phyloP scores from a whole-genome alignment of 2,888 invertebrate genomes.

The Phyto melanocephala region DNA sequence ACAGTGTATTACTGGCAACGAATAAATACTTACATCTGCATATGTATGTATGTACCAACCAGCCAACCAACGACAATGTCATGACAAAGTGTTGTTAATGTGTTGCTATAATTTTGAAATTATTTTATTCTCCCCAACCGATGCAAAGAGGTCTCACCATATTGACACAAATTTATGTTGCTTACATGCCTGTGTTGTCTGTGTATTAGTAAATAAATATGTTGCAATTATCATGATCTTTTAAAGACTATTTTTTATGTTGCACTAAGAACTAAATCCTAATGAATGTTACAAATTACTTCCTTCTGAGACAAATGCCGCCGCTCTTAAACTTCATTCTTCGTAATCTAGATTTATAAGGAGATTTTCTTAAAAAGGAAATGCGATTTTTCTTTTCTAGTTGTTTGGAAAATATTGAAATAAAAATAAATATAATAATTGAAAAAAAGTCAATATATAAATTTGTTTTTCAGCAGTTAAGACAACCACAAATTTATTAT shows the following conservation, averaged over 20 bases:
- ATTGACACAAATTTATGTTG: constrained; percentile 34
- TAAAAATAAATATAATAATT: not conserved
- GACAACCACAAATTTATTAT: not conserved
- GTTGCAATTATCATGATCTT: constrained; percentile 55
- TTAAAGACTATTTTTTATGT: constrained; percentile 37
- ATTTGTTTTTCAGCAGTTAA: not conserved
- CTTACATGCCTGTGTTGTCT: not conserved
- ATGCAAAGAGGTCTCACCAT: constrained; percentile 14
- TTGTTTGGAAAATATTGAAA: not conserved
- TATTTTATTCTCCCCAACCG: constrained; percentile 27
- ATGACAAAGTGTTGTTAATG: constrained; percentile 63
- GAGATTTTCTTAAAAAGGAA: constrained; percentile 24
- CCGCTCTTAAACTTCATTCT: constrained; percentile 16
- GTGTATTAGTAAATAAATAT: constrained; percentile 14
- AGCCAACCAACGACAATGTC: constrained; percentile 41
- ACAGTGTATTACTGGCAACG: not conserved
- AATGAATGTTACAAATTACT: constrained; percentile 57
- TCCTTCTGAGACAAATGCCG: constrained; percentile 46
- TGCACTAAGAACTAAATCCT: constrained; percentile 12
- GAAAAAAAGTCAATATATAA: not conserved
- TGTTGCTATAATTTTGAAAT: constrained; percentile 56
- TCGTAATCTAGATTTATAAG: constrained; percentile 29
- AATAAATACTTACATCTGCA: too few species aligned
- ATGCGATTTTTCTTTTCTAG: not conserved
- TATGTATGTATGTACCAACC: not conserved